Conservation (phyloP, 2,797 vertebrate genomes). For the Phalloptychus januarius region DNA sequence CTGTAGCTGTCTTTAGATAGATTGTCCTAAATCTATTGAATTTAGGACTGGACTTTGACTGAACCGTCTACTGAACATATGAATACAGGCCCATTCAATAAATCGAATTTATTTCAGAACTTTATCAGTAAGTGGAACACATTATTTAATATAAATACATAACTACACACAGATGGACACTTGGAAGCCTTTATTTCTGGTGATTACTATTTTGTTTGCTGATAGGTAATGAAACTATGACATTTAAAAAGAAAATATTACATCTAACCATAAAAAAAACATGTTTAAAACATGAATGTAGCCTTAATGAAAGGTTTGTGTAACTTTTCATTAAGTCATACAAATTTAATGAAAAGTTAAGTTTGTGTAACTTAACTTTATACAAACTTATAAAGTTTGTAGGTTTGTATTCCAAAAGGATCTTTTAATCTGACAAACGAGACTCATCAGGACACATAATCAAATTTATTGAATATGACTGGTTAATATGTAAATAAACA, state of each 20-base stretch:
- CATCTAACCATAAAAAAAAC: background rate
- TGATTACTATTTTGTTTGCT: background rate
- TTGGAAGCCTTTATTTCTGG: background rate
- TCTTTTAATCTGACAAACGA: background rate
- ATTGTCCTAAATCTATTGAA: background rate
- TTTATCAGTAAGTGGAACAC: too few relatives aligned
- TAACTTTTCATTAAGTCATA: too few relatives aligned
- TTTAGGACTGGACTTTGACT: background rate
- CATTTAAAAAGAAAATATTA: background rate
- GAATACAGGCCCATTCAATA: background rate
- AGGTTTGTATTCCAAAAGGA: too few relatives aligned
- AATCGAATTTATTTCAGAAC: too few relatives aligned
- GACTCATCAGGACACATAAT: background rate
- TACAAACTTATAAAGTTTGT: too few relatives aligned
- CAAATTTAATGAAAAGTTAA: too few relatives aligned
- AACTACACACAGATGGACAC: too few relatives aligned
- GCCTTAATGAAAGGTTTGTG: background rate
- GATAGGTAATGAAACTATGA: background rate
- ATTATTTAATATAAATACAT: too few relatives aligned
- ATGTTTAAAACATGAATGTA: background rate
- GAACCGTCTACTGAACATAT: background rate
- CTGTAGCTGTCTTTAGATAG: background rate
- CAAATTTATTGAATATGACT: background rate
- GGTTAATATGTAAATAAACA: background rate
- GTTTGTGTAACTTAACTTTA: too few relatives aligned